Percentiles rank a stretch among this genome's conserved stretches.
These are phyloP conservation scores for Dicroscelio sp. DNA, from an alignment of 2,888 invertebrate species.

Conservation along the genomic window DNA sequence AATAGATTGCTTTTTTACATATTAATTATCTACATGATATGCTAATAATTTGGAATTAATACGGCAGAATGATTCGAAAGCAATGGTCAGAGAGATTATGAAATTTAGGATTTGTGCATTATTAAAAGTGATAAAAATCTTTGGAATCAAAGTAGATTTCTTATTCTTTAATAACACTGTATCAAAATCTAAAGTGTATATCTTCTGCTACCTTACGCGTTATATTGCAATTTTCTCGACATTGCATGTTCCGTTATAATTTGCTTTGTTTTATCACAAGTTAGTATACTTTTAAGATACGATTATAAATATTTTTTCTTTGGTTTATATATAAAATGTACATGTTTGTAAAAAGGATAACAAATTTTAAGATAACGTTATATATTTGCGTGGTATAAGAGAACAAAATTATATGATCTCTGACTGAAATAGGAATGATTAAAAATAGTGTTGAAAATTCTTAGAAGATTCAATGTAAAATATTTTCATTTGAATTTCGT, in stretches of 20 bases:
- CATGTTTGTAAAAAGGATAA: conserved; percentile 72
- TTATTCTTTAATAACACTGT: conserved; percentile 72
- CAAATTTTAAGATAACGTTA: conserved; percentile 57
- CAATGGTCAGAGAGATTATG: conserved; percentile 40
- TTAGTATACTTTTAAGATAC: conserved; percentile 71
- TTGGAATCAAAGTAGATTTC: conserved; percentile 64
- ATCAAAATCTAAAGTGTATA: conserved; percentile 79
- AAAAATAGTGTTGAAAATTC: neutral
- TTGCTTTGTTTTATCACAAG: conserved; percentile 76
- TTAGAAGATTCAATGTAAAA: neutral
- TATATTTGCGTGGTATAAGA: conserved; percentile 44
- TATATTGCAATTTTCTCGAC: conserved; percentile 67
- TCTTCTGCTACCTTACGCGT: conserved; percentile 55
- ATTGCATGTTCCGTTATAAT: conserved; percentile 64
- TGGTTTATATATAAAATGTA: conserved; percentile 74
- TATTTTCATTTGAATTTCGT: neutral
- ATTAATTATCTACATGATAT: conserved; percentile 74
- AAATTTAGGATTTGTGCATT: conserved; percentile 60
- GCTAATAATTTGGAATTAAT: conserved; percentile 71
- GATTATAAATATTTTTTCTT: conserved; percentile 69
- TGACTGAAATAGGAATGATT: conserved; percentile 19
- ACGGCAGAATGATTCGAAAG: conserved; percentile 33
- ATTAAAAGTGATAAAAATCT: conserved; percentile 63
- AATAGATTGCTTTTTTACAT: conserved; percentile 64
- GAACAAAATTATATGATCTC: conserved; percentile 47